phyloP scores from a whole-genome alignment of 2,113 vertebrate genomes.

The Merops nubicus region DNA sequence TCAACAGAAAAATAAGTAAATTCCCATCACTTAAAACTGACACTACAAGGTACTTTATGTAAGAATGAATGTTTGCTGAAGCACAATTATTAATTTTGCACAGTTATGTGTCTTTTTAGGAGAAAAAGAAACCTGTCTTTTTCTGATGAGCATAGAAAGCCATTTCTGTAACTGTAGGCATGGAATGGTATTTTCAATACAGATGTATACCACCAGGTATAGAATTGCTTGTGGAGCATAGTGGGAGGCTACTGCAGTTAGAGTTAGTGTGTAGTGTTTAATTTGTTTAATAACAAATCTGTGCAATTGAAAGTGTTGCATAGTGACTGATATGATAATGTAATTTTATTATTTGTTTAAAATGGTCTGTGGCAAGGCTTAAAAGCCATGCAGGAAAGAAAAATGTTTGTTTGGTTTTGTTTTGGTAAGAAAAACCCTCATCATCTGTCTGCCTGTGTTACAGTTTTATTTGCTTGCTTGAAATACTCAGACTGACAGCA shows the following conservation, averaged over 20 bases:
- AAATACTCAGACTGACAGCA: background rate
- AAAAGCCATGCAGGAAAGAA: background rate
- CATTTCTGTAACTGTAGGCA: background rate
- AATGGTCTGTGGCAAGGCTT: background rate
- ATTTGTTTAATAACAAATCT: background rate
- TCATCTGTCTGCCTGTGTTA: background rate
- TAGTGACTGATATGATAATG: background rate
- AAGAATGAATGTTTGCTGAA: background rate
- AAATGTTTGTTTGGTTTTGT: fast-evolving
- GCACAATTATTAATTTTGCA: background rate
- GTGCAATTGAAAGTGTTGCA: background rate
- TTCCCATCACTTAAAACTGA: background rate
- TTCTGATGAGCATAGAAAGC: background rate
- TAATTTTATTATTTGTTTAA: background rate
- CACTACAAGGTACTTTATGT: background rate
- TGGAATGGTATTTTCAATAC: background rate
- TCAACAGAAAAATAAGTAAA: background rate
- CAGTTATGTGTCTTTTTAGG: background rate
- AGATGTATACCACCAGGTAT: background rate
- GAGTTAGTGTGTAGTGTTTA: background rate
- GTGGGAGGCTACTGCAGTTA: background rate
- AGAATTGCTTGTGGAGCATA: background rate
- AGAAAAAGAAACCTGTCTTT: background rate
- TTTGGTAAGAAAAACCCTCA: background rate
- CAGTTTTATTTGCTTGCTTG: background rate